phyloP scores from a whole-genome alignment of 2,113 vertebrate genomes.

The Eclectus roratus region DNA sequence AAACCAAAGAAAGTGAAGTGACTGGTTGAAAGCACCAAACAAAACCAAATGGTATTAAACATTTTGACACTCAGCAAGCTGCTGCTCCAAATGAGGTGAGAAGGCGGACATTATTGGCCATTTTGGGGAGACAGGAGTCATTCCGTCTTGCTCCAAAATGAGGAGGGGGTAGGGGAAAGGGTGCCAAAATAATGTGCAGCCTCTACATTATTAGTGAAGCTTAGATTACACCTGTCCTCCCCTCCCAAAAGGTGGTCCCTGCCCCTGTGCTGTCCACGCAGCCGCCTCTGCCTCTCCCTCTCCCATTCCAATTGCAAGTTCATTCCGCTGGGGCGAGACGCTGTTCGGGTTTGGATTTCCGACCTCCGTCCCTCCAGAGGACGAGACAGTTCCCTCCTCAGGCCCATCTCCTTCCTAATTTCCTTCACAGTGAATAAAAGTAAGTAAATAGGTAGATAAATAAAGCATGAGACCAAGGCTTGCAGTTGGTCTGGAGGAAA shows the following conservation, averaged over 20 bases:
- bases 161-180: slow-evolving; percentile 67
- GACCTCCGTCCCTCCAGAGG: slow-evolving; percentile 44
- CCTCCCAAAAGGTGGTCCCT: slow-evolving; percentile 20
- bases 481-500: slow-evolving; percentile 34
- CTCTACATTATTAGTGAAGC: slow-evolving; percentile 84
- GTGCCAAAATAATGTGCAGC: slow-evolving; percentile 90
- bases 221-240: slow-evolving; percentile 97
- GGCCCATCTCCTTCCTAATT: slow-evolving; percentile 44
- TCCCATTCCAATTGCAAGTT: neutral
- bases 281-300: neutral
- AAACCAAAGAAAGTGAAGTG: slow-evolving; percentile 72
- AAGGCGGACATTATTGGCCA: slow-evolving; percentile 90
- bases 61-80: slow-evolving; percentile 81
- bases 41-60: slow-evolving; percentile 76
- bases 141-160: slow-evolving; percentile 91
- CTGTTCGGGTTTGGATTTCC: neutral
- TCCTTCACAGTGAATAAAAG: slow-evolving; percentile 1
- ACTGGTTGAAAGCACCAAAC: slow-evolving; percentile 71
- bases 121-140: slow-evolving; percentile 88
- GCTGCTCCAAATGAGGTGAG: slow-evolving; percentile 82
- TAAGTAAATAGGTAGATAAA: neutral
- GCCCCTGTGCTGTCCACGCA: neutral
- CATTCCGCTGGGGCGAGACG: neutral
- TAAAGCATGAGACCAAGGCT: slow-evolving; percentile 33
- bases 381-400: slow-evolving; percentile 25